Evolutionary conservation across 1,140 invertebrate genomes (phyloP), one percentile per base, ranked within the genome.

Genomic region (Drosophila tsacasi): DNA sequence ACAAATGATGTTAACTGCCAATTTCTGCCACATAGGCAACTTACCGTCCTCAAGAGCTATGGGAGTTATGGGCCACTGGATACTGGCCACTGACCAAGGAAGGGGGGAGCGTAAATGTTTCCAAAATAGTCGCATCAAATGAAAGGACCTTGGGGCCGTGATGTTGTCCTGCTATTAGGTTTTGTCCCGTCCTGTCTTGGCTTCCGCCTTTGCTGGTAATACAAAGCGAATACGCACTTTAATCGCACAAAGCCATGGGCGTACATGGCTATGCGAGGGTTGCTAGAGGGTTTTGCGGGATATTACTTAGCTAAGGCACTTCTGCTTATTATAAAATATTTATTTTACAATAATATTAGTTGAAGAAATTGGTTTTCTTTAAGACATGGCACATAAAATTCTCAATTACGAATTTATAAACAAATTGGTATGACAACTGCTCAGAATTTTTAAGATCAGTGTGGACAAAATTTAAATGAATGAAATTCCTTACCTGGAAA

Each of bases 1-100:
- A 90, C 81, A 90, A 90, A 90, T 90, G 79, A 90, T 90, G 86
- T 90, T 89, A 89, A 90, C 85, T 85, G 85, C 71, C 81, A 90
- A 85, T 81, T 90, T 81, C 73, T 85, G 86, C 69, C 79, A 76
- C 79, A 85, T 89, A 77, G 79, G 77, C 85, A 83, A 60, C 42
- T 64, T 44, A n/a, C 21, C 54, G 19, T 30, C 50, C 50, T 58
- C 54, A 13, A 42, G 47, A 37, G 58, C 58, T 4, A 25, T 19
- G 30, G 63, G 15, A 35, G 47, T 54, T 35, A 42, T 27, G 35
- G 58, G 61, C 5, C 7, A 44, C 32, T 32, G 40, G 49, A 52
- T 27, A 30, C 49, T 52, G 47, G 12, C n/a, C 50, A 54, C 30
- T 10, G 52, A 10, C 8, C 54, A n/a, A 10, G 15, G 21, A 10